phyloP scores from a whole-genome alignment of 2,113 vertebrate species.

The Onychostoma macrolepis region DNA sequence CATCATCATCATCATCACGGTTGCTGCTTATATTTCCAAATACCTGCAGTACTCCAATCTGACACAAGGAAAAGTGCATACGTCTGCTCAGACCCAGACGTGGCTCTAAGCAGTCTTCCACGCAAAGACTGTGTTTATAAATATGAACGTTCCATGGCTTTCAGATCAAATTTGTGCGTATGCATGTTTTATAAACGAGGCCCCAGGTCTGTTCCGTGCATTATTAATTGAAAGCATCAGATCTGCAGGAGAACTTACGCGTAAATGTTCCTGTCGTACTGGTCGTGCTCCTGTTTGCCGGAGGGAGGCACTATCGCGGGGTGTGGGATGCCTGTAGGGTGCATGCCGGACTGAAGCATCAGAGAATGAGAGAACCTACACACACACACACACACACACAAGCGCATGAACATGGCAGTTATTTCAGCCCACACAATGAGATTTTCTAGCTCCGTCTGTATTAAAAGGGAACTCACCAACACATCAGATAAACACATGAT shows the following conservation, averaged over 20 bases:
- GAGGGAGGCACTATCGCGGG: conserved; percentile 92
- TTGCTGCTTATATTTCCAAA: no score
- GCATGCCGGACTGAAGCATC: conserved; percentile 91
- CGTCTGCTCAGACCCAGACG: no score
- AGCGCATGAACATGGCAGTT: neutral
- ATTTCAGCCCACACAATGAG: neutral
- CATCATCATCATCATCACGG: no score
- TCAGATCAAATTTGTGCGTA: no score
- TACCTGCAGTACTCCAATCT: no score
- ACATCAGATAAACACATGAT: neutral
- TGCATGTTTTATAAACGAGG: no score
- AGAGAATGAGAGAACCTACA: conserved; percentile 94
- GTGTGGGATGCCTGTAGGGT: conserved; percentile 94
- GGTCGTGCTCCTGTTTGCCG: conserved; percentile 93
- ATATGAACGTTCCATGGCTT: no score
- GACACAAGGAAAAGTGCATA: no score
- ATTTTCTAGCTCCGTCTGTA: neutral
- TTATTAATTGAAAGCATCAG: no score
- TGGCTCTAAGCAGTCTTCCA: no score
- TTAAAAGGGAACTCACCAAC: neutral
- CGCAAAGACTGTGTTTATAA: no score
- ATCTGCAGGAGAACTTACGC: conserved; percentile 66
- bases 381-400: conserved; percentile 25
- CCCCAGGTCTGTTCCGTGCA: neutral
- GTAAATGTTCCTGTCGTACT: conserved; percentile 90